A percentile compares a stretch with the other conserved stretches of the same genome.
Conservation (phyloP, 2,888 invertebrate genomes). For the Volucella inflata region DNA sequence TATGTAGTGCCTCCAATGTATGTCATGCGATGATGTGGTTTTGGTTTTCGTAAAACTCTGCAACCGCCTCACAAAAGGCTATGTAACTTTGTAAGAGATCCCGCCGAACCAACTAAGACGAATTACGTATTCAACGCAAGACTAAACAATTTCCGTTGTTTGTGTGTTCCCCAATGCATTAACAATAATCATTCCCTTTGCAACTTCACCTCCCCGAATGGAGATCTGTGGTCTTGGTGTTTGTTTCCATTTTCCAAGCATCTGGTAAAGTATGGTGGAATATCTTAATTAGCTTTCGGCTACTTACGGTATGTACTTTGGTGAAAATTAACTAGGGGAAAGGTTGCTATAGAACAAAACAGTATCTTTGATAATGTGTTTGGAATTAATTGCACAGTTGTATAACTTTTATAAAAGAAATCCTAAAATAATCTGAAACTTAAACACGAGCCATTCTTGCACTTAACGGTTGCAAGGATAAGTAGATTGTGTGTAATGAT, state of each 20-base stretch:
- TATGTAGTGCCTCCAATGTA: conserved; percentile 26
- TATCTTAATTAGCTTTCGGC: too few species aligned
- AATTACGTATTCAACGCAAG: conserved; percentile 67
- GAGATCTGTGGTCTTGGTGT: conserved; percentile 6
- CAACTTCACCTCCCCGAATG: background rate
- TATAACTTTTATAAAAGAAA: too few species aligned
- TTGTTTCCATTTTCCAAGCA: background rate
- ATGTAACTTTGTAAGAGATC: conserved; percentile 36
- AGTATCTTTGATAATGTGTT: too few species aligned
- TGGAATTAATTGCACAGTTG: too few species aligned
- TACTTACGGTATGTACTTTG: too few species aligned
- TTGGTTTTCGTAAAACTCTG: background rate
- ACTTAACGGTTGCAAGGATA: too few species aligned
- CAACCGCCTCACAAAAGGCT: conserved; percentile 40
- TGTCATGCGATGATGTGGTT: conserved; percentile 14
- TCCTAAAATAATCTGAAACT: too few species aligned
- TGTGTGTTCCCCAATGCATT: conserved; percentile 28
- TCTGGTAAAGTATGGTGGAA: background rate
- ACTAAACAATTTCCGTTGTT: conserved; percentile 73
- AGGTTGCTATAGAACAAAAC: too few species aligned
- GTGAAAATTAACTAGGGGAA: too few species aligned
- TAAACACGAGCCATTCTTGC: too few species aligned
- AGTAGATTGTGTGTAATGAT: too few species aligned
- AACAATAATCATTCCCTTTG: conserved; percentile 16
- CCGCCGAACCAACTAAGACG: conserved; percentile 42